phyloP scores from a whole-genome alignment of 1,140 invertebrate species.

The Brachionus manjavacas region DNA sequence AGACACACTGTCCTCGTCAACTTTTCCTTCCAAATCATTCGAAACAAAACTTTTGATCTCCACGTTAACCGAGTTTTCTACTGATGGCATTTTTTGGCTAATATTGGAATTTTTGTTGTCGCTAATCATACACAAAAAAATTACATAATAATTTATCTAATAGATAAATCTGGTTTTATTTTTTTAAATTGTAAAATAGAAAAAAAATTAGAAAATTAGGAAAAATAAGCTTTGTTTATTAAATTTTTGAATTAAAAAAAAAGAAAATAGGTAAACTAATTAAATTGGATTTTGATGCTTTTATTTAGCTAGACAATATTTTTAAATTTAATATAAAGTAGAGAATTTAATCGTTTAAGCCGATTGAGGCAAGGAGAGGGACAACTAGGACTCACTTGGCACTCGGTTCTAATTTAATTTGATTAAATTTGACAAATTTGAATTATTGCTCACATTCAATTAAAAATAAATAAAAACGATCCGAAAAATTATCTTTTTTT shows the following conservation, averaged over 20 bases:
- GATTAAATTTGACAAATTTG: neutral
- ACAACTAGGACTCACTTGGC: neutral
- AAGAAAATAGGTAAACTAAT: neutral
- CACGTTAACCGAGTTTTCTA: neutral
- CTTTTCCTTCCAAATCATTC: neutral
- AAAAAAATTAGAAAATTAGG: neutral
- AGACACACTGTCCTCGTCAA: neutral
- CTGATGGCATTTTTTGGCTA: slow-evolving; percentile 6
- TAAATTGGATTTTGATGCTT: neutral
- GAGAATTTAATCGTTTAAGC: slow-evolving; percentile 10
- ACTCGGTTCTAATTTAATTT: neutral
- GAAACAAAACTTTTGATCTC: neutral
- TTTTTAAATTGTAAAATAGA: neutral
- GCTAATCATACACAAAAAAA: neutral
- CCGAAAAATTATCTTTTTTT: too few relatives aligned
- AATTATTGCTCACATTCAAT: neutral
- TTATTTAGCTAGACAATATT: neutral
- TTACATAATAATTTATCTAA: slow-evolving; percentile 2
- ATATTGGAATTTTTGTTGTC: neutral
- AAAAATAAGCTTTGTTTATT: neutral
- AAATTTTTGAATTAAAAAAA: neutral
- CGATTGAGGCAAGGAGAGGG: neutral
- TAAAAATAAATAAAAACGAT: too few relatives aligned
- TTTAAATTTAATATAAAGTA: neutral
- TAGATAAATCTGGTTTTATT: neutral